A percentile compares a stretch with the other conserved stretches of the same genome.
Conservation (phyloP, 30 jellyfish, hydroid and myxozoan species). For the Aurelia sp. region DNA sequence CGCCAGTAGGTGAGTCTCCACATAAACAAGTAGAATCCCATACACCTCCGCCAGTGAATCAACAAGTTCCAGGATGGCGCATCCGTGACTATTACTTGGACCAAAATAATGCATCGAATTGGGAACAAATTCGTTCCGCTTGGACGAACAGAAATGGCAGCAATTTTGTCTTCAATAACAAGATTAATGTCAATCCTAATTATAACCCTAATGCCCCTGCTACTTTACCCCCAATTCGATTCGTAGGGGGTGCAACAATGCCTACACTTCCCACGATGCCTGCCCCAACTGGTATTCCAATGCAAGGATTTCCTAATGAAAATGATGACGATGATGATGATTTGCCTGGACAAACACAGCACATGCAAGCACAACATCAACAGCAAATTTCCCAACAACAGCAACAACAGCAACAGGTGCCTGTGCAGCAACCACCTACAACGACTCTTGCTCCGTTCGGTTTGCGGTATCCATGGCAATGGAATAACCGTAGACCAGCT, state of each 20-base stretch:
- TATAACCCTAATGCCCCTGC: conserved; percentile 16
- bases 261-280: conserved; percentile 55
- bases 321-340: conserved; percentile 54
- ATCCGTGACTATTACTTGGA: conserved; percentile 61
- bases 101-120: conserved; percentile 51
- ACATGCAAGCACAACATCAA: no score
- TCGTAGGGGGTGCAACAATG: conserved; percentile 51
- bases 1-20: conserved; percentile 9
- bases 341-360: no score
- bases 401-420: conserved; percentile 34
- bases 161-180: conserved; percentile 50
- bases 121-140: conserved; percentile 72
- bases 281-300: conserved; percentile 52
- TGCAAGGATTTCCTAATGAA: conserved; percentile 32
- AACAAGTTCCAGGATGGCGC: conserved; percentile 55
- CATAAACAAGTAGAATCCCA: not conserved
- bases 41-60: conserved; percentile 6
- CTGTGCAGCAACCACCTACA: conserved; percentile 7
- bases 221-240: conserved; percentile 46
- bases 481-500: conserved; percentile 58
- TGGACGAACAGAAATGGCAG: conserved; percentile 65
- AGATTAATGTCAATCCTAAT: conserved; percentile 44
- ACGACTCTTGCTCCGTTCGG: conserved; percentile 47
- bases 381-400: conserved; percentile 6
- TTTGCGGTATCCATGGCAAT: conserved; percentile 65